Evolutionary conservation across 2,888 invertebrate species (phyloP).

Genomic region (Dascillus cervinus): DNA sequence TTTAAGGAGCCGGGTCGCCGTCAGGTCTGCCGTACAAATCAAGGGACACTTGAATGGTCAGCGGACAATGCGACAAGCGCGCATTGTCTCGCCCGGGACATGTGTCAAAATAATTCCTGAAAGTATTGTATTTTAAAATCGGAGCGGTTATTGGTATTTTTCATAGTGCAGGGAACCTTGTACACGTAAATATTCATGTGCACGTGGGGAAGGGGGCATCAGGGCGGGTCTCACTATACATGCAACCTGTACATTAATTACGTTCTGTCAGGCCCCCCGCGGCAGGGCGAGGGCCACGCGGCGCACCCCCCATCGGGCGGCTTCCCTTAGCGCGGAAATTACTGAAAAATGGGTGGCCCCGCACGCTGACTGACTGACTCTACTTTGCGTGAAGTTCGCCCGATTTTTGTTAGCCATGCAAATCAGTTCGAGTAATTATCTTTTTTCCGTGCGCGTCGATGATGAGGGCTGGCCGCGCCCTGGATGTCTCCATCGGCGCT

Average conservation of each 20-base stretch:
- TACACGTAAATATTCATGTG: constrained; percentile 25
- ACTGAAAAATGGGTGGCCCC: constrained; percentile 35
- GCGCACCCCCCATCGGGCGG: constrained; percentile 24
- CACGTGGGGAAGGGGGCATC: constrained; percentile 25
- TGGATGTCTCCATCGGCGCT: constrained; percentile 15
- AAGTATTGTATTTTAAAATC: constrained; percentile 8
- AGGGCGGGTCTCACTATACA: constrained; percentile 32
- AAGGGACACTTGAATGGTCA: constrained; percentile 17
- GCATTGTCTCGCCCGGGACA: constrained; percentile 17
- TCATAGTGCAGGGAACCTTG: constrained; percentile 8
- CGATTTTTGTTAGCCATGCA: constrained; percentile 11
- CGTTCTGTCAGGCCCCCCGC: constrained; percentile 31
- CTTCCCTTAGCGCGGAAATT: constrained; percentile 32
- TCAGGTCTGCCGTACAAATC: constrained; percentile 21
- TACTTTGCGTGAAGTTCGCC: constrained; percentile 13
- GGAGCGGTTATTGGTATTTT: constrained; percentile 1
- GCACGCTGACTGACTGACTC: constrained; percentile 18
- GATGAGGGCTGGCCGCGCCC: not conserved
- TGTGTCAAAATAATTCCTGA: constrained; percentile 23
- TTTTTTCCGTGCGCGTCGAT: no score
- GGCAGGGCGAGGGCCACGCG: constrained; percentile 27
- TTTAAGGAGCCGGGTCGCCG: constrained; percentile 23
- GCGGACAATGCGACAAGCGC: constrained; percentile 11
- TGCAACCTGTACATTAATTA: constrained; percentile 40
- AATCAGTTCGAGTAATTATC: no score